Evolutionary conservation across 2,113 vertebrate species (phyloP), one percentile per base, ranked within the genome.

Genomic region (Caracal caracal): DNA sequence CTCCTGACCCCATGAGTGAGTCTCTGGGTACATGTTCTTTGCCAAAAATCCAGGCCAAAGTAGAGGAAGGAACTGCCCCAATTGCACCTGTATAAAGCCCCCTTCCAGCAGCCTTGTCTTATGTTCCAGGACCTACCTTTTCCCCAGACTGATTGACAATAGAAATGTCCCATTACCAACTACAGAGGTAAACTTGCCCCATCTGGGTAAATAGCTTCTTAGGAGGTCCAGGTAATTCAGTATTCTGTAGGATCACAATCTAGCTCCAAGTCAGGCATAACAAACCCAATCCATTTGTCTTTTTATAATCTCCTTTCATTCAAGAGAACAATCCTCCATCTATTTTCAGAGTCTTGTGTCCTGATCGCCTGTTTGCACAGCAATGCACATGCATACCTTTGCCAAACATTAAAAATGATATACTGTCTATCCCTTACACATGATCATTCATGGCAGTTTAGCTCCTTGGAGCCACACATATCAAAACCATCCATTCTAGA

Each of bases 321-420:
- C 3, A 83, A 59, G 40, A 88, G 26, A 75, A 59, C 35, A 83
- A 33, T 3, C 11, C 3, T 78, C 49, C 13, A 88, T 13, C 33
- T 93, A 7, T 83, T 84, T 83, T 88, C 10, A 88, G 43, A 59
- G 56, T 43, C 85, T 75, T 83, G 22, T 92, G 22, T 63, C 78
- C 40, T 94, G 78, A 65, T 68, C 78, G 84, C 13, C 20, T n/a
- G 17, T 70, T 88, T 88, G 47, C 76, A 96, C 15, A 78, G 49
- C n/a, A 70, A 43, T 43, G 53, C 2, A 15, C n/a, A 37, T 53
- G 12, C 9, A 51, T 53, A 49, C 26, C 2, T 86, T 51, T 86
- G 63, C 51, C 73, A 71, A 90, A 86, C 86, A n/a, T n/a, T 86
- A 51, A 65, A 91, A 94, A 86, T n/a, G 71, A 51, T 40, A 49